Percentiles rank a stretch among this genome's conserved stretches.
Evolutionary conservation across 2,113 vertebrate species (phyloP).

Genomic region (Helogale parvula): DNA sequence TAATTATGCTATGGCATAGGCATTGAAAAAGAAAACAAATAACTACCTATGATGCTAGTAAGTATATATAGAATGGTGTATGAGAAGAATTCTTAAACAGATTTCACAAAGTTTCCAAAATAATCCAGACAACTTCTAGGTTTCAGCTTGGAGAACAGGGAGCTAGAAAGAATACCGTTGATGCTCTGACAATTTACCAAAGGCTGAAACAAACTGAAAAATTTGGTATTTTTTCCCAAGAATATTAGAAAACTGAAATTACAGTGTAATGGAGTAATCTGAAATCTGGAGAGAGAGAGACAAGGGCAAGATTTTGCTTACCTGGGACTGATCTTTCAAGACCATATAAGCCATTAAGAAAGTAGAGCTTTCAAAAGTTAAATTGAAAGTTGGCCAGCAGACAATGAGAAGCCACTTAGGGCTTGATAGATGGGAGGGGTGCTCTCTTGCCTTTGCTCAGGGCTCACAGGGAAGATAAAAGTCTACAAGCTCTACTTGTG

Average conservation of each 20-base stretch:
- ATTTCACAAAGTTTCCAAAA: background rate
- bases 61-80: background rate
- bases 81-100: background rate
- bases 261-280: background rate
- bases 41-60: background rate
- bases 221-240: background rate
- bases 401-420: background rate
- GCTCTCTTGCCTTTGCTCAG: background rate
- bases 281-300: background rate
- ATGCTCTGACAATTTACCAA: background rate
- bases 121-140: background rate
- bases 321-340: background rate
- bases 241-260: background rate
- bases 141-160: background rate
- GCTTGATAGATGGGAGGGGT: accelerated
- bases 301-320: background rate
- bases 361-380: background rate
- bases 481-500: background rate
- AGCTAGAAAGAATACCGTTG: background rate
- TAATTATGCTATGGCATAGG: background rate
- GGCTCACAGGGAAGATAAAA: background rate
- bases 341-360: background rate
- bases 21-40: background rate
- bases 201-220: background rate
- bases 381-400: background rate